Percentiles rank a stretch among this genome's conserved stretches.
These are phyloP conservation scores for Tetramorium parvispinum DNA, from an alignment of 1,140 invertebrate species.

Conservation along the genomic window DNA sequence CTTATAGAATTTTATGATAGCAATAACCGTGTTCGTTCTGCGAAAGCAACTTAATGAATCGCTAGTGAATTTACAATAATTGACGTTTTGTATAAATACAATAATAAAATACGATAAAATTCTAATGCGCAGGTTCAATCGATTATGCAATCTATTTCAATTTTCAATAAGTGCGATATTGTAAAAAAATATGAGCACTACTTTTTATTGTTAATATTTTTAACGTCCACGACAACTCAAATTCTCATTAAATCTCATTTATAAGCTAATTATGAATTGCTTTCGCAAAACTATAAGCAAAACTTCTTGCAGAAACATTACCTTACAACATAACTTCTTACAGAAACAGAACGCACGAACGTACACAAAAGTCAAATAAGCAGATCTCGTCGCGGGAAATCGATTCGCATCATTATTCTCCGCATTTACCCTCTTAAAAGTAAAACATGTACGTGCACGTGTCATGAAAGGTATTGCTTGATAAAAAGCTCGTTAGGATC, in stretches of 20 bases:
- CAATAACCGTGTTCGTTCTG: slow-evolving; percentile 9
- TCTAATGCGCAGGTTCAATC: neutral
- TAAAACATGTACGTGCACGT: neutral
- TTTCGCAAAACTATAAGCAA: neutral
- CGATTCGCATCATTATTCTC: neutral
- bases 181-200: neutral
- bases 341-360: neutral
- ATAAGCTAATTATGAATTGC: neutral
- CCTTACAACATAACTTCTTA: too few species aligned
- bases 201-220: neutral
- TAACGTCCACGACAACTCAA: neutral
- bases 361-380: neutral
- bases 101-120: neutral
- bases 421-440: neutral
- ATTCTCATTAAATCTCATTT: neutral
- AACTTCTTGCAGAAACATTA: neutral
- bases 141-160: neutral
- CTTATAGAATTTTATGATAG: slow-evolving; percentile 36
- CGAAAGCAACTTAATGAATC: slow-evolving; percentile 23
- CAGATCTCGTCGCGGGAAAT: neutral
- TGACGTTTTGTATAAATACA: slow-evolving; percentile 10
- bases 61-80: slow-evolving; percentile 30
- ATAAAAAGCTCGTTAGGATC: slow-evolving; percentile 52
- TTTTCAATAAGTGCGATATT: neutral
- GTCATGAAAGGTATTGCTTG: neutral